Evolutionary conservation across 2,113 vertebrate genomes (phyloP).

Genomic region (Erpornis zantholeuca): DNA sequence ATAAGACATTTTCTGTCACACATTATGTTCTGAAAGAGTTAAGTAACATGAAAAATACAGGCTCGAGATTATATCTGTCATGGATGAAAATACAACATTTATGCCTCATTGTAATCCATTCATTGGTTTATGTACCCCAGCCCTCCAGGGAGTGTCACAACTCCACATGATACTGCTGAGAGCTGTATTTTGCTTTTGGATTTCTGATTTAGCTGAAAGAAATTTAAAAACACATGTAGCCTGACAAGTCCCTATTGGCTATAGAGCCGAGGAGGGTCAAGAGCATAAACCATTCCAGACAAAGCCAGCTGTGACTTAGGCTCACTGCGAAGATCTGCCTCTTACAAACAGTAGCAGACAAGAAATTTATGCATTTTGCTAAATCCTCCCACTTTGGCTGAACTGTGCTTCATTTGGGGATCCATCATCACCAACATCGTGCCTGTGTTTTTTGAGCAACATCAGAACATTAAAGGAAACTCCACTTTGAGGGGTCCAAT

Average conservation of each 20-base stretch:
- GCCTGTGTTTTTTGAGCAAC: not conserved
- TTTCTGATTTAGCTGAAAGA: conserved; percentile 63
- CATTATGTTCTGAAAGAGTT: conserved; percentile 57
- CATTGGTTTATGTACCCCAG: conserved; percentile 48
- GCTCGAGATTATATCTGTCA: conserved; percentile 55
- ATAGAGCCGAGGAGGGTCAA: conserved; percentile 54
- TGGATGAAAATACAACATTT: conserved; percentile 58
- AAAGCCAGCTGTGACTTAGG: conserved; percentile 65
- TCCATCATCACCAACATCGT: conserved; percentile 8
- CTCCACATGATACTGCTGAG: conserved; percentile 54
- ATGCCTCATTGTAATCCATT: conserved; percentile 51
- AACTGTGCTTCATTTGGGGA: conserved; percentile 32
- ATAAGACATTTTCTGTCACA: conserved; percentile 50
- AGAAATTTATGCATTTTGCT: conserved; percentile 57
- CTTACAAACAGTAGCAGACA: conserved; percentile 39
- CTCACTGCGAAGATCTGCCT: conserved; percentile 54
- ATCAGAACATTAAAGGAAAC: not conserved
- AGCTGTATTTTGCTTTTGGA: conserved; percentile 56
- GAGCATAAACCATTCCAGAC: conserved; percentile 55
- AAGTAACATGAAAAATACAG: conserved; percentile 56
- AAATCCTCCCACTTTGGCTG: conserved; percentile 9
- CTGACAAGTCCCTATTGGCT: conserved; percentile 64
- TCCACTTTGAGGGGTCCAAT: not conserved
- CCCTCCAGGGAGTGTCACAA: conserved; percentile 40
- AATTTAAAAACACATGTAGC: conserved; percentile 66